phyloP scores from a whole-genome alignment of 2,888 invertebrate species.

The Phasia obesa region DNA sequence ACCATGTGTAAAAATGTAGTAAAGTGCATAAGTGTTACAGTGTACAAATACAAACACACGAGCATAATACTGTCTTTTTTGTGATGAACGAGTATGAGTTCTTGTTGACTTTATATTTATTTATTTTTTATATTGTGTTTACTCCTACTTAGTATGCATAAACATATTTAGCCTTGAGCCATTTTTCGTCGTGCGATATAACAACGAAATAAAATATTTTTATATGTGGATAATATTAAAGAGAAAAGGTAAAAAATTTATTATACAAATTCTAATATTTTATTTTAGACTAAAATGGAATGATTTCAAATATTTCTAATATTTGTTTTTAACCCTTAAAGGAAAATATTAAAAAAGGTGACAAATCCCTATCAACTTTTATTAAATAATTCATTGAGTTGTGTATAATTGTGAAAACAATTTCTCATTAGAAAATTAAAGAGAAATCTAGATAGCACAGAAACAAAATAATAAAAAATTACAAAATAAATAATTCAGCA shows the following conservation, averaged over 20 bases:
- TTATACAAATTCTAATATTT: slow-evolving; percentile 42
- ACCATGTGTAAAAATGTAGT: not conserved
- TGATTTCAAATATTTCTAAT: too few relatives aligned
- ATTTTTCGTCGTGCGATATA: slow-evolving; percentile 41
- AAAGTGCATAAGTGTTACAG: not conserved
- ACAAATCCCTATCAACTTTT: too few relatives aligned
- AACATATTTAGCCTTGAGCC: slow-evolving; percentile 62
- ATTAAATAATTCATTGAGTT: too few relatives aligned
- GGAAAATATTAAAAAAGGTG: too few relatives aligned
- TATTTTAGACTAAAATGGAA: too few relatives aligned
- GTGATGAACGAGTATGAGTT: slow-evolving; percentile 1
- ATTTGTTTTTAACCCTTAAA: too few relatives aligned
- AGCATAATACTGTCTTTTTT: not conserved
- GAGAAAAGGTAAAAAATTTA: slow-evolving; percentile 22
- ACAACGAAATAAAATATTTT: slow-evolving; percentile 14
- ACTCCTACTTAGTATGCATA: slow-evolving; percentile 56
- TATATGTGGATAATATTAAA: not conserved
- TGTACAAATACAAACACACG: not conserved
- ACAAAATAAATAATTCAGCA: too few relatives aligned
- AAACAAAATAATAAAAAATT: too few relatives aligned
- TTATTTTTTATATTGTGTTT: slow-evolving; percentile 32
- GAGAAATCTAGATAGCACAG: too few relatives aligned
- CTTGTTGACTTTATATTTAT: slow-evolving; percentile 19
- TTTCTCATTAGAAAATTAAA: too few relatives aligned
- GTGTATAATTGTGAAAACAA: too few relatives aligned